Percentiles rank a stretch among this genome's conserved stretches.
These are phyloP conservation scores for Thripadectes ignobilis DNA, from an alignment of 2,797 vertebrate genomes.

Conservation along the genomic window DNA sequence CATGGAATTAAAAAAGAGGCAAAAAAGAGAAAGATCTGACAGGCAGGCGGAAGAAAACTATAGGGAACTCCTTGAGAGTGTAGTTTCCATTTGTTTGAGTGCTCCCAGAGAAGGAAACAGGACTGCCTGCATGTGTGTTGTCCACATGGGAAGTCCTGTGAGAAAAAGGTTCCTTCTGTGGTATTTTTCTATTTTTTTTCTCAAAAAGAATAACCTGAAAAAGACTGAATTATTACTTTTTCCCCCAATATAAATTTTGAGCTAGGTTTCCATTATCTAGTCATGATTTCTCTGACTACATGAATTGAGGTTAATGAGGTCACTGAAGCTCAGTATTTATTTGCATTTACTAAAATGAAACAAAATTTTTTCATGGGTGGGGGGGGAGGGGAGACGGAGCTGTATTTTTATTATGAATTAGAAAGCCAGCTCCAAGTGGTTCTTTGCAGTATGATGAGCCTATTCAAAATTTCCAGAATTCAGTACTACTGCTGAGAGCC, in stretches of 20 bases:
- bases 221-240: neutral
- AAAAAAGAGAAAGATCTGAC: neutral
- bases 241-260: neutral
- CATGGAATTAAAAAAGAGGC: neutral
- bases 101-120: neutral
- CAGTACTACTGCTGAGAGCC: neutral
- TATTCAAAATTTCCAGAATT: neutral
- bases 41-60: neutral
- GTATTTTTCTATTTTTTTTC: neutral
- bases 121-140: neutral
- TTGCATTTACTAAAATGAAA: neutral
- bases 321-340: neutral
- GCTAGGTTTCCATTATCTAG: neutral
- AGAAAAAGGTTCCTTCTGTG: neutral
- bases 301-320: neutral
- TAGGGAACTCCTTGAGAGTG: neutral
- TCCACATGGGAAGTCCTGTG: neutral
- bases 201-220: neutral
- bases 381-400: rapidly evolving
- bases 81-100: neutral
- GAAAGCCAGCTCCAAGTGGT: neutral
- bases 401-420: neutral
- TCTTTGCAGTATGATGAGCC: neutral
- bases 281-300: neutral
- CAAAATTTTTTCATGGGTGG: rapidly evolving